Percentiles rank a stretch among this genome's conserved stretches.
These are phyloP conservation scores for Scaptomyza flava DNA, from an alignment of 2,888 invertebrate genomes.

Conservation along the genomic window DNA sequence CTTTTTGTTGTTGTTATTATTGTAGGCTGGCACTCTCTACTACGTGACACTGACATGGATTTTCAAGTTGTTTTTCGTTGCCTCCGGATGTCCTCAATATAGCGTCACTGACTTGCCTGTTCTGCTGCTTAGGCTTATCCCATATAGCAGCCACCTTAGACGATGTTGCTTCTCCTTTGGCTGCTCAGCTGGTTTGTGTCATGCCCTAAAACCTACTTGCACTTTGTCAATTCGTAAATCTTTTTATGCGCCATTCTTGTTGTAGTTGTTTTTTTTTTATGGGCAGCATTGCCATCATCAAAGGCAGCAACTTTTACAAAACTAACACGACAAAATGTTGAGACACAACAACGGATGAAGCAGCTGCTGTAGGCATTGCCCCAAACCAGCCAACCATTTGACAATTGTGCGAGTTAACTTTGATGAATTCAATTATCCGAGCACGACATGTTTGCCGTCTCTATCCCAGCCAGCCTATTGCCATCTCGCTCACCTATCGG, in stretches of 20 bases:
- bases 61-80: conserved; percentile 74
- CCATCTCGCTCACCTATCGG: conserved; percentile 39
- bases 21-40: conserved; percentile 61
- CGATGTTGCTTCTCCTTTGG: not conserved
- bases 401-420: conserved; percentile 80
- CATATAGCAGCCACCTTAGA: conserved; percentile 5
- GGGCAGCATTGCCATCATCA: conserved; percentile 58
- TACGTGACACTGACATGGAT: conserved; percentile 83
- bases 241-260: conserved; percentile 59
- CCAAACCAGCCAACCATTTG: conserved; percentile 38
- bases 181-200: conserved; percentile 35
- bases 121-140: conserved; percentile 50
- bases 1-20: conserved; percentile 38
- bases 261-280: conserved; percentile 23
- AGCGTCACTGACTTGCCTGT: conserved; percentile 20
- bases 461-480: conserved; percentile 21
- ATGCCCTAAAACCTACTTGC: conserved; percentile 64
- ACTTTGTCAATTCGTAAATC: conserved; percentile 80
- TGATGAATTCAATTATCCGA: conserved; percentile 78
- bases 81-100: conserved; percentile 68
- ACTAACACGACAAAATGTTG: conserved; percentile 63
- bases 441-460: conserved; percentile 50
- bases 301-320: conserved; percentile 70
- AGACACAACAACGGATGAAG: conserved; percentile 29
- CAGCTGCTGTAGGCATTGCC: conserved; percentile 2